Percentiles rank a stretch among this genome's conserved stretches.
These are phyloP conservation scores for Trididemnum clinides DNA, from an alignment of 23 tunicate genomes.

Conservation along the genomic window DNA sequence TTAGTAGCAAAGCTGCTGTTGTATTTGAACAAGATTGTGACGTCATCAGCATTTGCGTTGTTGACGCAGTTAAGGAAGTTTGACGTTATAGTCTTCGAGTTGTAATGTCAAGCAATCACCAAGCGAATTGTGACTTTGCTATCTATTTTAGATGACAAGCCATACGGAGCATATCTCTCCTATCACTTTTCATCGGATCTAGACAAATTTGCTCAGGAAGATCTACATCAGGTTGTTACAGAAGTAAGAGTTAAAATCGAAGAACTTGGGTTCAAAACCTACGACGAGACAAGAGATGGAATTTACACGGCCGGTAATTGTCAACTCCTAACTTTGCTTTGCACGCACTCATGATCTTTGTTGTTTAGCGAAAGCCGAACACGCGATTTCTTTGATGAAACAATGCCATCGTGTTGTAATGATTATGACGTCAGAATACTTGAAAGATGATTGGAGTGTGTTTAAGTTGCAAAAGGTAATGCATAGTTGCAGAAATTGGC, in stretches of 20 bases:
- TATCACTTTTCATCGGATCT: conserved; percentile 60
- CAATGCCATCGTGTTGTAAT: conserved; percentile 55
- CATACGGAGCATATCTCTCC: conserved; percentile 59
- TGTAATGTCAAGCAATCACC: no score
- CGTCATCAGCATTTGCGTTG: no score
- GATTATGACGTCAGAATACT: conserved; percentile 46
- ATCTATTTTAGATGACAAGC: conserved; percentile 48
- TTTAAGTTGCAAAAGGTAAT: conserved; percentile 50
- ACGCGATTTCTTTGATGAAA: conserved; percentile 27
- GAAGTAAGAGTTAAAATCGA: conserved; percentile 15
- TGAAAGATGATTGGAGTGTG: conserved; percentile 54
- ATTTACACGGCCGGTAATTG: conserved; percentile 22
- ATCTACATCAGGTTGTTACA: conserved; percentile 34
- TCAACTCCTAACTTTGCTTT: background rate
- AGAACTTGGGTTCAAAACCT: conserved; percentile 24
- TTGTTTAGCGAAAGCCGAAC: conserved; percentile 18
- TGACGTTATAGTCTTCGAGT: no score
- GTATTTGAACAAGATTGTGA: no score
- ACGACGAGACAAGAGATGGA: conserved; percentile 42
- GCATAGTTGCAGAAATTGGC: no score
- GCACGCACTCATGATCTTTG: background rate
- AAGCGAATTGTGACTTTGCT: no score
- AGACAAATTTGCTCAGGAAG: conserved; percentile 51
- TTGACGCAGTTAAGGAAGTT: no score
- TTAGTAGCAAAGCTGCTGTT: no score